Percentiles rank a stretch among this genome's conserved stretches.
phyloP scores from a whole-genome alignment of 2,888 invertebrate species.

The Dugesia japonica region DNA sequence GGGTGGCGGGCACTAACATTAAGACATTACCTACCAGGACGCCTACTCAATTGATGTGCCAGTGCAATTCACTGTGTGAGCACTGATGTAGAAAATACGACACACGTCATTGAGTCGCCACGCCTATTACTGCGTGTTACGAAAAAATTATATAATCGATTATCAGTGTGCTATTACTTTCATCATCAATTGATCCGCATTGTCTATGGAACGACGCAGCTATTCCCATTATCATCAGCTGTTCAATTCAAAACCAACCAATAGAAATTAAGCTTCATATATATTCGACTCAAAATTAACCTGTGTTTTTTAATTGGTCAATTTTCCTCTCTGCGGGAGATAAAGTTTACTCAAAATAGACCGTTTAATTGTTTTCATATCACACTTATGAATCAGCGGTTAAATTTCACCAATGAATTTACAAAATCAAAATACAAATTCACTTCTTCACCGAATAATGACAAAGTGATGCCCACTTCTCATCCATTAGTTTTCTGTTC shows the following conservation, averaged over 20 bases:
- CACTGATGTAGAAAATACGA: slow-evolving; percentile 11
- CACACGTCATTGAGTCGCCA: not conserved
- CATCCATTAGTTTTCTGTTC: slow-evolving; percentile 80
- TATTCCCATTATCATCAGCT: not conserved
- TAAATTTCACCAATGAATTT: not conserved
- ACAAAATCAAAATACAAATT: slow-evolving; percentile 2
- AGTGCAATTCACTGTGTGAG: slow-evolving; percentile 8
- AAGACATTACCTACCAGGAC: slow-evolving; percentile 14
- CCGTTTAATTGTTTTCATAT: not conserved
- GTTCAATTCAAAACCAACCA: not conserved
- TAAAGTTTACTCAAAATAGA: not conserved
- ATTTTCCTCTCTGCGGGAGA: slow-evolving; percentile 10
- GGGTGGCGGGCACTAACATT: slow-evolving; percentile 20
- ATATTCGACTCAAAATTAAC: slow-evolving; percentile 1
- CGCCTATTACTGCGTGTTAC: not conserved
- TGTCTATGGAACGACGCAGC: not conserved
- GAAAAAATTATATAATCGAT: not conserved
- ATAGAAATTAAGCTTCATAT: not conserved
- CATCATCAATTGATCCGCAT: slow-evolving; percentile 16
- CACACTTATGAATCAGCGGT: not conserved
- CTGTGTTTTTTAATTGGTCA: slow-evolving; percentile 15
- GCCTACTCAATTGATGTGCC: slow-evolving; percentile 11
- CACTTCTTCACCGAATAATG: not conserved
- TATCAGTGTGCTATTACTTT: not conserved
- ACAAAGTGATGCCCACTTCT: not conserved